Evolutionary conservation across 2,888 invertebrate genomes (phyloP), one percentile per base, ranked within the genome.

Genomic region (Fragum whitleyi): DNA sequence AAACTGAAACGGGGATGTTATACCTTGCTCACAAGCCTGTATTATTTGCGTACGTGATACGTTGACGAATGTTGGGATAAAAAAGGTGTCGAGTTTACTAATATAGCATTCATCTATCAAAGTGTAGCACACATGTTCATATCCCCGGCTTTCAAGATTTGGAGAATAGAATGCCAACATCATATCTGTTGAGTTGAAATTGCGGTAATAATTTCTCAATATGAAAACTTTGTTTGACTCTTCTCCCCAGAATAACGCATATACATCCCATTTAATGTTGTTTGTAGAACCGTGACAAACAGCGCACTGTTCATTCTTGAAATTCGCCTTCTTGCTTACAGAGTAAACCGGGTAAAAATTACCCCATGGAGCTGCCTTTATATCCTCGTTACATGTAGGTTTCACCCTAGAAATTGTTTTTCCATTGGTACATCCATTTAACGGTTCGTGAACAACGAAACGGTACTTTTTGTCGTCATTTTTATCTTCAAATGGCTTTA

Each of bases 331-430:
- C 26, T 21, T 57, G 14, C 23, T 23, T 6, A 21, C 3, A 3
- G 57, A 57, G 26, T 57, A 57, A 2, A 57, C 57, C 1, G 57
- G 57, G 23, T 57, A 57, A 57, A 23, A 57, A 23, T 57, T 57
- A 23, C 57, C 57, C 57, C 57, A 57, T 21, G 57, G 57, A 23
- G 57, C 57, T 9, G 57, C 57, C 11, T 2, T 23, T 57, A 57
- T n/a, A 57, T 57, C 57, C 6, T 11, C 23, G 2, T n/a, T 14
- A 26, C 57, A 57, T 7, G 57, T 21, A n/a, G 57, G 57, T 9
- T 47, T 14, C 2, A 19, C 3, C n/a, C 47, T 16, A 14, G 47
- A 9, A 47, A 3, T 19, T 19, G 5, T 2, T 47, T n/a, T 47
- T 3, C 14, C n/a, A 47, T 5, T 47, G 47, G 14, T 16, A 16